These are phyloP conservation scores for Coenobita brevimanus DNA, from an alignment of 1,140 invertebrate species.

Conservation along the genomic window DNA sequence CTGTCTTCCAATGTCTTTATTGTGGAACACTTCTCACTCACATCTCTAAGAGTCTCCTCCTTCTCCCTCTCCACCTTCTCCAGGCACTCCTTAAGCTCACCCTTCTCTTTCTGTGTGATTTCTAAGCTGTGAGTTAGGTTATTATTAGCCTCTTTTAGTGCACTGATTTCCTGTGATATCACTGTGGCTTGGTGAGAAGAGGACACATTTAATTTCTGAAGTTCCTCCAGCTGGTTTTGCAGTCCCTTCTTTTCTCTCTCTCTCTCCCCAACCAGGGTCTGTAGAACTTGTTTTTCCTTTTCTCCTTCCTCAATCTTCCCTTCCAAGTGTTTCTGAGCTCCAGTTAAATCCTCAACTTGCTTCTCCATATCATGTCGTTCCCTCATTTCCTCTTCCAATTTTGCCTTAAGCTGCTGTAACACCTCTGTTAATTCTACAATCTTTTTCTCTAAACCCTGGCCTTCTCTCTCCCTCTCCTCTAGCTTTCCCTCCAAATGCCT, in stretches of 20 bases:
- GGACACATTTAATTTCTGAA: not conserved
- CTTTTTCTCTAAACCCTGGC: slow-evolving; percentile 25
- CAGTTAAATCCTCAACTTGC: slow-evolving; percentile 23
- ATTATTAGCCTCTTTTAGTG: slow-evolving; percentile 31
- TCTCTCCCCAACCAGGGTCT: slow-evolving; percentile 73
- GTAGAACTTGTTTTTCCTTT: slow-evolving; percentile 71
- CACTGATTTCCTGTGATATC: slow-evolving; percentile 8
- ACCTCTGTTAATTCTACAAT: not conserved
- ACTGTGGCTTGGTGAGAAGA: not conserved
- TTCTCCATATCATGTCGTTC: too few species aligned
- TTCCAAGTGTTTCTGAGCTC: slow-evolving; percentile 72
- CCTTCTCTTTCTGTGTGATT: slow-evolving; percentile 5
- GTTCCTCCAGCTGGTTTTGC: slow-evolving; percentile 10
- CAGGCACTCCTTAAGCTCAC: not conserved
- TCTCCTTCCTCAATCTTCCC: slow-evolving; percentile 73
- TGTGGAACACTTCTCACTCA: not conserved
- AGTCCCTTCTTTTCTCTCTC: slow-evolving; percentile 71
- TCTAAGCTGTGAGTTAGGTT: slow-evolving; percentile 11
- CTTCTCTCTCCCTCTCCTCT: slow-evolving; percentile 71
- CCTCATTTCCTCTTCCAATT: too few species aligned
- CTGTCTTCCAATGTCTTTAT: slow-evolving; percentile 5
- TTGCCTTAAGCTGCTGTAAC: too few species aligned
- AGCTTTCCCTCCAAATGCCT: not conserved
- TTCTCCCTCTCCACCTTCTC: slow-evolving; percentile 8
- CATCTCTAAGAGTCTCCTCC: not conserved